Base-by-base conservation (phyloP, 2,888 invertebrate genomes). In the Agriopis leucophaearia region DNA sequence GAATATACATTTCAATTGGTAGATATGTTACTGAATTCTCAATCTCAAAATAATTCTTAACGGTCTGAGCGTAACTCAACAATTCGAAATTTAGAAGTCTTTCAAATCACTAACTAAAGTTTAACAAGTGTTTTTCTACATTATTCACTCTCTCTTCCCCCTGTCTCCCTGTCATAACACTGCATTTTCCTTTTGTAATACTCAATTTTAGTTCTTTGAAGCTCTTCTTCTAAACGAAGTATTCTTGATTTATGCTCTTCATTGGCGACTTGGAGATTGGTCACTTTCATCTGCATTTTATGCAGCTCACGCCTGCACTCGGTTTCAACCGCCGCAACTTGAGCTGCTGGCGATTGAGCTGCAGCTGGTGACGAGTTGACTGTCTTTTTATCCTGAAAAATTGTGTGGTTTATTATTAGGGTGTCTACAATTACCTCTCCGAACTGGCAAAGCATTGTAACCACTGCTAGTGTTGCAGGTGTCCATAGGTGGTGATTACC, bases 181-280 rank as follows among this genome's bases (percentile, higher is more conserved):
- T 15, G 16, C 47, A 47, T 42, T 56, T 42, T 56, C n/a, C 27
- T 56, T 44, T 56, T 44, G 15, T 56, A 56, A 56, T 56, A 56
- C 10, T 27, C 18, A 13, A 56, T 13, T 44, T 56, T 42, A 13
- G 8, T n/a, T 6, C 13, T 18, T 9, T 40, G 18, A 8, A 56
- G 3, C 8, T 12, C 44, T 56, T 56, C 56, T 56, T 56, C 27
- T 8, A 56, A n/a, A 9, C 44, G 10, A 40, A 56, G 44, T 10
- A 40, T 42, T 56, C 27, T 56, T 5, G 27, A 56, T 15, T 56
- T 56, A 7, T 56, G 40, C 4, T 56, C 38, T 27, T 56, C 44
- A 10, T 56, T 56, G 13, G 40, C 56, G 40, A 56, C 38, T 47
- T 47, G 47, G 8, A 47, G 16, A 47, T 16, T 18, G 10, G 47